Conservation (phyloP, 2,888 invertebrate genomes). For the Nomada flava region DNA sequence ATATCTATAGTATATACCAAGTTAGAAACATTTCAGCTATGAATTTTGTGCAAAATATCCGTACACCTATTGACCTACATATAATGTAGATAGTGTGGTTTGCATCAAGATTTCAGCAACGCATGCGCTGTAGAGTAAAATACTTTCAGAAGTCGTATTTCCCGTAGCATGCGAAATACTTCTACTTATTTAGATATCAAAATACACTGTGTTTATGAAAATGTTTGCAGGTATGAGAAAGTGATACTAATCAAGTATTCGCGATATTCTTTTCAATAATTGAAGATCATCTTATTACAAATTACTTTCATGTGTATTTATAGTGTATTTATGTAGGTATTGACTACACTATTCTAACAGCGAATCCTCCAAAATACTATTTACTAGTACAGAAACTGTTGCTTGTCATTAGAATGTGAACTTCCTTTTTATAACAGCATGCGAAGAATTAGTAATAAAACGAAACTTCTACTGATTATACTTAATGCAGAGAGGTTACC, state of each 20-base stretch:
- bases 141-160: conserved; percentile 55
- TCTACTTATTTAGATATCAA: conserved; percentile 10
- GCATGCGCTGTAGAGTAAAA: conserved; percentile 59
- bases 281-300: neutral
- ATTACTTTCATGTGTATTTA: neutral
- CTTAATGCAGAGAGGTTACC: neutral
- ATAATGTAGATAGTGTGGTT: conserved; percentile 27
- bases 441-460: neutral
- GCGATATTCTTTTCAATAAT: neutral
- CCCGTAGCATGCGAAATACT: conserved; percentile 51
- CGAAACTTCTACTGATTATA: neutral
- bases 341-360: neutral
- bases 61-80: conserved; percentile 56
- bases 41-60: conserved; percentile 11
- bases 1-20: neutral
- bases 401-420: neutral
- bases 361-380: conserved; percentile 2
- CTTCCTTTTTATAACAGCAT: neutral
- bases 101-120: conserved; percentile 37
- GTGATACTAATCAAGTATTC: conserved; percentile 10
- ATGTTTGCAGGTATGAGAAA: neutral
- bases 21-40: neutral
- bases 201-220: conserved; percentile 25
- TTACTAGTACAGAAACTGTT: neutral
- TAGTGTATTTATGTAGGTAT: neutral